These are phyloP conservation scores for Phanerotoma sp. DNA, from an alignment of 2,888 invertebrate species.

Conservation along the genomic window DNA sequence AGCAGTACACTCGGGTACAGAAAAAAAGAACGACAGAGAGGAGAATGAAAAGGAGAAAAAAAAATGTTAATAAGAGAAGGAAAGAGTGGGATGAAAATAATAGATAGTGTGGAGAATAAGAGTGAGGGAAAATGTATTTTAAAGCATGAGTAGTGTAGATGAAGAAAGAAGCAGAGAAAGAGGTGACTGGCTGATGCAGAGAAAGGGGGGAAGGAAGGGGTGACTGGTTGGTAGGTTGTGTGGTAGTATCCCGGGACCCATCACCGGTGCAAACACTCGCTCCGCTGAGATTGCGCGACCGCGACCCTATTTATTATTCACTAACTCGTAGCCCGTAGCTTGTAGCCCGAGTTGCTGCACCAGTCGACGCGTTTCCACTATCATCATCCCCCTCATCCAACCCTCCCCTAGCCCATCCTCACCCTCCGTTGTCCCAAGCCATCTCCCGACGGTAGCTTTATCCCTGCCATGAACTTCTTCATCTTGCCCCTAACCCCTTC, in stretches of 20 bases:
- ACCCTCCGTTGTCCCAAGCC: too few species aligned
- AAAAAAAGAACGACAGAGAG: constrained; percentile 36
- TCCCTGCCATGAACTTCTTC: too few species aligned
- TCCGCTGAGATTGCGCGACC: constrained; percentile 54
- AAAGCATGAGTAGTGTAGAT: too few species aligned
- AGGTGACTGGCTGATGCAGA: constrained; percentile 12
- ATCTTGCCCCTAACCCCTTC: not conserved
- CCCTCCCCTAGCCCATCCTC: too few species aligned
- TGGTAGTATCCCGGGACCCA: constrained; percentile 41
- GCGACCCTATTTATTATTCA: constrained; percentile 57
- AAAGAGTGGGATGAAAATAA: constrained; percentile 16
- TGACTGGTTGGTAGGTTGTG: constrained; percentile 22
- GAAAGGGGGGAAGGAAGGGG: constrained; percentile 18
- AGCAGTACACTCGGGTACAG: too few species aligned
- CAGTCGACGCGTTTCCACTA: constrained; percentile 13
- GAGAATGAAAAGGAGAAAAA: not conserved
- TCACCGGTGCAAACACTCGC: constrained; percentile 55
- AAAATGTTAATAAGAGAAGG: too few species aligned
- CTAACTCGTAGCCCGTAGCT: constrained; percentile 33
- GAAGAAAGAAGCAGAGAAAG: constrained; percentile 13
- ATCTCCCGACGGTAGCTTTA: too few species aligned
- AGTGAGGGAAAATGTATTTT: not conserved
- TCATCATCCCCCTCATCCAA: constrained; percentile 12
- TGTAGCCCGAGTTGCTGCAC: too few species aligned
- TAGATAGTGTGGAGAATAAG: constrained; percentile 19